Conservation (phyloP, 2,113 vertebrate genomes). For the Thunnus thynnus region DNA sequence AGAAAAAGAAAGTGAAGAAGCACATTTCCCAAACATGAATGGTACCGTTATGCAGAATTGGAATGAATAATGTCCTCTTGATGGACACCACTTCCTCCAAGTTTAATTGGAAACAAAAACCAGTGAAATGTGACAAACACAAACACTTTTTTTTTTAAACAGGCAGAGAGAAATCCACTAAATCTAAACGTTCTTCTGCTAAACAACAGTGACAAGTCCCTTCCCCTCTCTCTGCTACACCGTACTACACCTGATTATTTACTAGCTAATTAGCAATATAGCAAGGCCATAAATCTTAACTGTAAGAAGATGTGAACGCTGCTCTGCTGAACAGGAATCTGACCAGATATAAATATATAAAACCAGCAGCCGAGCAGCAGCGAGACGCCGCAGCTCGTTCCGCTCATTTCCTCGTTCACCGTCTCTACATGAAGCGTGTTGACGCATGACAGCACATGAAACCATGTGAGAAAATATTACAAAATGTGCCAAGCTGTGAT, state of each 20-base stretch:
- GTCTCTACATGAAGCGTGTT: slow-evolving; percentile 24
- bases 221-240: neutral
- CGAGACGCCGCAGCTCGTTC: slow-evolving; percentile 14
- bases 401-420: slow-evolving; percentile 33
- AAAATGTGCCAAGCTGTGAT: neutral
- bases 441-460: slow-evolving; percentile 26
- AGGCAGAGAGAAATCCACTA: neutral
- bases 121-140: neutral
- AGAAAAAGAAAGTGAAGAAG: too few relatives aligned
- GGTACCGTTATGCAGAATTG: too few relatives aligned
- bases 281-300: slow-evolving; percentile 19
- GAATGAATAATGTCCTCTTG: too few relatives aligned
- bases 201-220: slow-evolving; percentile 2
- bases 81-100: too few relatives aligned
- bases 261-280: slow-evolving; percentile 21
- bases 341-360: slow-evolving; percentile 36
- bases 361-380: neutral
- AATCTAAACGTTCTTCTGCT: neutral
- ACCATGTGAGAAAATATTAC: slow-evolving; percentile 14
- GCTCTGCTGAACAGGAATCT: slow-evolving; percentile 52
- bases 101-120: too few relatives aligned
- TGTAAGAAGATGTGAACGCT: slow-evolving; percentile 46
- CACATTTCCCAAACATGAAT: too few relatives aligned
- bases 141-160: neutral
- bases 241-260: slow-evolving; percentile 21